Percentiles rank a stretch among this genome's conserved stretches.
phyloP scores from a whole-genome alignment of 2,113 vertebrate genomes.

The Pseudorectes ferrugineus region DNA sequence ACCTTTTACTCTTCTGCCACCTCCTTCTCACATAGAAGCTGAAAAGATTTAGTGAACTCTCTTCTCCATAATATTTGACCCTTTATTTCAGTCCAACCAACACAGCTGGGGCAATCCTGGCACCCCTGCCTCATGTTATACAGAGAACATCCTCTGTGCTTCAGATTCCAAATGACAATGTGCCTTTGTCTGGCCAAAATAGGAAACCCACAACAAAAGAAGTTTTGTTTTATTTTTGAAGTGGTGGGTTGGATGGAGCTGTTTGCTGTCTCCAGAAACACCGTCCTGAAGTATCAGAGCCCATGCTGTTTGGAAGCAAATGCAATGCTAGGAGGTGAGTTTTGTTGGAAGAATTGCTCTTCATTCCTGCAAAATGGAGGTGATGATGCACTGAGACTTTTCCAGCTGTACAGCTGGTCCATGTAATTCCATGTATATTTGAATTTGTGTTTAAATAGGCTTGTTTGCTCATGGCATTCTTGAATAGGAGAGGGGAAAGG shows the following conservation, averaged over 20 bases:
- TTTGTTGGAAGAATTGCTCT: background rate
- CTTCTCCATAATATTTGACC: background rate
- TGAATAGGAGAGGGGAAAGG: background rate
- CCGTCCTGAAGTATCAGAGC: background rate
- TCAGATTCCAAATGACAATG: background rate
- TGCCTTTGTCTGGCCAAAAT: background rate
- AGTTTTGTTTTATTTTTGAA: background rate
- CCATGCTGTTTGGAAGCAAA: background rate
- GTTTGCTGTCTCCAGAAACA: background rate
- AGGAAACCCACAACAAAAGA: background rate
- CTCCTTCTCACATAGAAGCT: background rate
- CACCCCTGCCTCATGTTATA: background rate
- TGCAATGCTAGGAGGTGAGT: background rate
- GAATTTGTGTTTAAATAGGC: background rate
- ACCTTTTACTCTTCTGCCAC: background rate
- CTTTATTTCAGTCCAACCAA: background rate
- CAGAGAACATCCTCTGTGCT: background rate
- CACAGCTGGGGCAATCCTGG: background rate
- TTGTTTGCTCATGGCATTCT: background rate
- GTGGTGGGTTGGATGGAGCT: background rate
- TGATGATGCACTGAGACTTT: background rate
- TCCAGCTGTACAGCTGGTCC: background rate
- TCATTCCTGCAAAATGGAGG: background rate
- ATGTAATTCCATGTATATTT: background rate
- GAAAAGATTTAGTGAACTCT: conserved; percentile 6